Conservation (phyloP, 2,797 vertebrate genomes). For the Paratrypauchen microcephalus region DNA sequence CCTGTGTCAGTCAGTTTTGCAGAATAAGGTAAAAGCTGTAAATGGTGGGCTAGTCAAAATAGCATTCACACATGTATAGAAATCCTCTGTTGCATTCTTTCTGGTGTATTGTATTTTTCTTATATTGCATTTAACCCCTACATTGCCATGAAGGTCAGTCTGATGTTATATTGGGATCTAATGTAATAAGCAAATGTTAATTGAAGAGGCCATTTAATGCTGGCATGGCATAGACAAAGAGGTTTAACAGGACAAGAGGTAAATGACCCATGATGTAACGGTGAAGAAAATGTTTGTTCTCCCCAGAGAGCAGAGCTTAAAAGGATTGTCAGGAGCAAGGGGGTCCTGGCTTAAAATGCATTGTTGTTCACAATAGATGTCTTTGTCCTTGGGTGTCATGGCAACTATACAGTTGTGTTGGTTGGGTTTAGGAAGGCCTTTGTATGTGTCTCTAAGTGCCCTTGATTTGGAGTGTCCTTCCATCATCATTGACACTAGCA, state of each 20-base stretch:
- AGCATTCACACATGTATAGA: too few relatives aligned
- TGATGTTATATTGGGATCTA: too few relatives aligned
- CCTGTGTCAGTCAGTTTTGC: too few relatives aligned
- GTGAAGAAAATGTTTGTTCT: conserved; percentile 21
- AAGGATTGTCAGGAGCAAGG: conserved; percentile 36
- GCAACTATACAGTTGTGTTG: conserved; percentile 5
- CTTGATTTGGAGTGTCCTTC: conserved; percentile 35
- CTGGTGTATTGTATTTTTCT: not conserved
- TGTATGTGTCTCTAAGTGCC: conserved; percentile 28
- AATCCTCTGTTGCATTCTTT: not conserved
- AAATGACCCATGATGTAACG: conserved; percentile 24
- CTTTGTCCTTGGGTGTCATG: conserved; percentile 41
- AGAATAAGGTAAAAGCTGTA: too few relatives aligned
- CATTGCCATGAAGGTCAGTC: not conserved
- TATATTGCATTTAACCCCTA: not conserved
- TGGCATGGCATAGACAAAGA: not conserved
- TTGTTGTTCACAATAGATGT: conserved; percentile 37
- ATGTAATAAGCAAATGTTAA: conserved; percentile 1
- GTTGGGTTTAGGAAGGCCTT: conserved; percentile 19
- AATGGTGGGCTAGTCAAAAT: not conserved
- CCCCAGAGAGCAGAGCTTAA: conserved; percentile 36
- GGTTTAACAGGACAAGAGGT: conserved; percentile 7
- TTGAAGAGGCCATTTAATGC: not conserved
- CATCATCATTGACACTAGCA: conserved; percentile 33
- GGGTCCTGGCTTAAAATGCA: conserved; percentile 35